Evolutionary conservation across 2,888 invertebrate genomes (phyloP), one percentile per base, ranked within the genome.

Genomic region (Polyploca ridens): DNA sequence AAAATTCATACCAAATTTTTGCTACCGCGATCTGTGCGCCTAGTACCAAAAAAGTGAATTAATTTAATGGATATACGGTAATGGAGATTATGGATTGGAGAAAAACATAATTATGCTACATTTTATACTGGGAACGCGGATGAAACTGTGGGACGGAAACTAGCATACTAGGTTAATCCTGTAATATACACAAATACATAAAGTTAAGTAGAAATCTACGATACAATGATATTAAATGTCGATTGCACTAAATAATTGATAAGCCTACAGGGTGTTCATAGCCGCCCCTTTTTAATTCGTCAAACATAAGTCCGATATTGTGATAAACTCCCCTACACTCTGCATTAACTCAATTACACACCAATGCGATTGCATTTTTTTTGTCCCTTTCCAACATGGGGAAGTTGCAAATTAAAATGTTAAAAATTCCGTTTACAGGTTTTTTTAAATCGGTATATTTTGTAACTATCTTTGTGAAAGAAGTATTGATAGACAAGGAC

Each of bases 231-330:
- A 54, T 35, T 60, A 38, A 38, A 60, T 38, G 19, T 35, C 8
- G 13, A 60, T 35, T 38, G 60, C 16, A 16, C 60, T 33, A 57
- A 14, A 38, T 41, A 62, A 67, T 65, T 66, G 70, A 74, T 74
- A 67, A 68, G 64, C 64, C 66, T 61, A 65, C 64, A 65, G 64
- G 68, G 60, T 71, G 69, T 33, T 74, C 74, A 65, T 65, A 66
- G 61, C 73, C 69, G 70, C 88, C 90, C 89, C 87, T 85, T 90
- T 91, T 91, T 91, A 91, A 91, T 92, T 90, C 89, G 84, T 92
- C 92, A 91, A 87, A 84, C 87, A 78, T 77, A 84, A 85, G 83
- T 84, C 83, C 77, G 77, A 71, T 75, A 76, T 78, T 69, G 70
- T 80, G 79, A 84, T 85, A 81, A 81, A 72, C 78, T 75, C 77